Evolutionary conservation across 2,113 vertebrate species (phyloP).

Genomic region (Cavia aperea): DNA sequence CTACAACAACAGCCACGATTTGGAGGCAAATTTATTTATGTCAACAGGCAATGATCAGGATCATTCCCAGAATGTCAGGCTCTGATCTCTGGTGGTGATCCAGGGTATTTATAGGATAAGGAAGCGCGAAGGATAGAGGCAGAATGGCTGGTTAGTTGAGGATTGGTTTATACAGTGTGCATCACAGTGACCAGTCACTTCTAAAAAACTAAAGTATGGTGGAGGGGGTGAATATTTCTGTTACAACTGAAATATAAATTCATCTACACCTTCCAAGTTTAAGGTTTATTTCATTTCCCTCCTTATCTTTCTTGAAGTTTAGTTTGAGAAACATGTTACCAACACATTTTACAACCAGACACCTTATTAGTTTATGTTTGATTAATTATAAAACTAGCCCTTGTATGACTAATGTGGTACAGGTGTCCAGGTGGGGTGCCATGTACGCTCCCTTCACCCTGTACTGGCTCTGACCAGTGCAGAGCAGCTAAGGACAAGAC

Average conservation of each 20-base stretch:
- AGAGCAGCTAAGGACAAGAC: neutral
- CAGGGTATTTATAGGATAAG: too few relatives aligned
- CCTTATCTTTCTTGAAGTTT: neutral
- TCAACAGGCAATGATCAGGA: neutral
- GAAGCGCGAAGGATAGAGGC: too few relatives aligned
- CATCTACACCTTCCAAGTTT: neutral
- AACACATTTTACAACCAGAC: neutral
- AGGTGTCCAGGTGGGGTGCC: neutral
- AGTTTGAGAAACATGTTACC: neutral
- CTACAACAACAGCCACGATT: neutral
- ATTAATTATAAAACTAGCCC: conserved; percentile 14
- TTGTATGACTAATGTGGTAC: neutral
- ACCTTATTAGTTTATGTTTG: neutral
- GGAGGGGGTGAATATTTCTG: neutral
- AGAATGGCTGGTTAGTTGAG: too few relatives aligned
- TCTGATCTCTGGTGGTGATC: too few relatives aligned
- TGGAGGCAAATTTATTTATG: neutral
- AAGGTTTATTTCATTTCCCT: conserved; percentile 10
- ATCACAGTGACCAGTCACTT: too few relatives aligned
- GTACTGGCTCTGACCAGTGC: neutral
- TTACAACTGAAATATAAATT: neutral
- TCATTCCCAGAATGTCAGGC: neutral
- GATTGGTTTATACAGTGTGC: too few relatives aligned
- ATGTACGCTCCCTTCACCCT: neutral
- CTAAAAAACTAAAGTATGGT: neutral